Evolutionary conservation across 1,140 invertebrate genomes (phyloP).

Genomic region (Limonius californicus): DNA sequence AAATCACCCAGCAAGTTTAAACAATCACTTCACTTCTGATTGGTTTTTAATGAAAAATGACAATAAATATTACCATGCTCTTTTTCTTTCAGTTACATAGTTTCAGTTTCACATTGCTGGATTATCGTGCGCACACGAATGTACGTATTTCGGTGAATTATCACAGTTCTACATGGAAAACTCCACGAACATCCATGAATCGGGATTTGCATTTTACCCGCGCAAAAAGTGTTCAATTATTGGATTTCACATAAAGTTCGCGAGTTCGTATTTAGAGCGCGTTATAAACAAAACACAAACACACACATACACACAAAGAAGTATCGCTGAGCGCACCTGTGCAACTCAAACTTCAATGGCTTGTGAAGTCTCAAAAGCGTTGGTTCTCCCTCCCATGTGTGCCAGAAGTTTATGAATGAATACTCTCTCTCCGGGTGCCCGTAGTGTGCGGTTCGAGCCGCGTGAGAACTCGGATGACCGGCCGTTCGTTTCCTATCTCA

Average conservation of each 20-base stretch:
- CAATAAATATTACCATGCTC: too few relatives aligned
- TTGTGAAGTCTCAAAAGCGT: conserved; percentile 30
- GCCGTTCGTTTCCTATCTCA: conserved; percentile 11
- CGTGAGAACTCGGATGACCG: conserved; percentile 16
- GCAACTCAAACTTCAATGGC: conserved; percentile 35
- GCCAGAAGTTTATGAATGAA: conserved; percentile 41
- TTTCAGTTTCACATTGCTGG: too few relatives aligned
- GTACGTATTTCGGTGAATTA: not conserved
- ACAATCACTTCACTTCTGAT: too few relatives aligned
- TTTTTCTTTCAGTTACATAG: too few relatives aligned
- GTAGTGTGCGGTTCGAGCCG: conserved; percentile 10
- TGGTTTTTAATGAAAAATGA: too few relatives aligned
- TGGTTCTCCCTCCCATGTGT: conserved; percentile 28
- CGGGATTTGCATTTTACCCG: not conserved
- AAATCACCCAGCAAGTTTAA: too few relatives aligned
- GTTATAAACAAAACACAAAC: not conserved
- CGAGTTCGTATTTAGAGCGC: not conserved
- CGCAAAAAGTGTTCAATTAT: not conserved
- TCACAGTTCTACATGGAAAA: not conserved
- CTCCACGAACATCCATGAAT: not conserved
- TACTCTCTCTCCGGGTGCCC: conserved; percentile 34
- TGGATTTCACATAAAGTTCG: not conserved
- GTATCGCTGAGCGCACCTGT: conserved; percentile 34
- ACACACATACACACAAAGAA: conserved; percentile 19
- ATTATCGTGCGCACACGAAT: too few relatives aligned